Conservation (phyloP, 2,888 invertebrate species). For the Syrista parreyssii region DNA sequence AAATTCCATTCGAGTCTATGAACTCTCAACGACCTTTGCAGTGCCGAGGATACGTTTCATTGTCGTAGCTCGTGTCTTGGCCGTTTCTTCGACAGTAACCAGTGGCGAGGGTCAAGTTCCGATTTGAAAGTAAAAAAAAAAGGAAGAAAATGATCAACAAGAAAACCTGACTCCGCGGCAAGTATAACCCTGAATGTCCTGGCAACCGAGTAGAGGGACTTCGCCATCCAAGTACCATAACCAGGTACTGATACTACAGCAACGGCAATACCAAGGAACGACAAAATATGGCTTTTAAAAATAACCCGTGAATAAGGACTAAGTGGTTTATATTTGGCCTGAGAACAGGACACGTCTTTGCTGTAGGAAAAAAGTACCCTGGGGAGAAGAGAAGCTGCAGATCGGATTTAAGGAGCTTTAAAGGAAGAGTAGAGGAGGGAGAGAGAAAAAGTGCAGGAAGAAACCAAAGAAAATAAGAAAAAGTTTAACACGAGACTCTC, state of each 20-base stretch:
- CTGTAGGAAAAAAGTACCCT: background rate
- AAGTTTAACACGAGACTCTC: background rate
- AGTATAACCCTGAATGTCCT: background rate
- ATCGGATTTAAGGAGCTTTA: background rate
- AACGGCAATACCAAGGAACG: background rate
- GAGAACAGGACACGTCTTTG: background rate
- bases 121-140: background rate
- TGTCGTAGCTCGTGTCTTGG: background rate
- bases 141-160: background rate
- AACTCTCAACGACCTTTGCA: background rate
- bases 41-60: background rate
- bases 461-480: background rate
- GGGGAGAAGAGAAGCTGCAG: background rate
- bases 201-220: background rate
- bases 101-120: background rate
- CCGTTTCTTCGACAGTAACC: background rate
- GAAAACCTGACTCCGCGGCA: background rate
- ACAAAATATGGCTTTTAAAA: background rate
- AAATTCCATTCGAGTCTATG: background rate
- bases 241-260: background rate
- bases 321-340: slow-evolving; percentile 1
- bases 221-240: background rate
- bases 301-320: slow-evolving; percentile 4
- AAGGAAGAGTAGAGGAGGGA: background rate
- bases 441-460: background rate